Percentiles rank a stretch among this genome's conserved stretches.
phyloP scores from a whole-genome alignment of 2,888 invertebrate species.

The Eupelmus urozonus region DNA sequence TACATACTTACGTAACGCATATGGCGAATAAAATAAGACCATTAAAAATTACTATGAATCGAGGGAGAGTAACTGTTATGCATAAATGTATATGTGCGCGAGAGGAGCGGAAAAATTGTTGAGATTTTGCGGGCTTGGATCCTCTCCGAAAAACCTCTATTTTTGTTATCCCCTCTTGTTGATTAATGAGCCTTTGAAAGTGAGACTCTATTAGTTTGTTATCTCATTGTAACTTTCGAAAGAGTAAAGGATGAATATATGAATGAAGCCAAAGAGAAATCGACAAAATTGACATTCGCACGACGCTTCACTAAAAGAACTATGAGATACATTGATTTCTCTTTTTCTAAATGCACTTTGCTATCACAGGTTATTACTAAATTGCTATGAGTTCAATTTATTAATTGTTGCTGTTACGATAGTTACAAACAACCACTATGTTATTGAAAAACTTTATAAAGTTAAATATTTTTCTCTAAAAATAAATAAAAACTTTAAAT shows the following conservation, averaged over 20 bases:
- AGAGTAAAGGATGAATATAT: not conserved
- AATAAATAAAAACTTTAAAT: conserved; percentile 4
- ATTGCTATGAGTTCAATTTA: conserved; percentile 4
- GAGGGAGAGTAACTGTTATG: conserved; percentile 39
- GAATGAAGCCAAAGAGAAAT: no score
- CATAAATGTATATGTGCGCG: conserved; percentile 51
- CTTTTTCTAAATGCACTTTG: no score
- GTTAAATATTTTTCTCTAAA: conserved; percentile 12
- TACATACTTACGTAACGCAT: conserved; percentile 46
- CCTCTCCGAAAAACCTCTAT: not conserved
- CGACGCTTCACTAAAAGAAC: no score
- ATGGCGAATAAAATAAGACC: conserved; percentile 33
- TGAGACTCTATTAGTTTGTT: conserved; percentile 29
- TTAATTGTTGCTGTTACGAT: conserved; percentile 11
- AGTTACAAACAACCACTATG: conserved; percentile 5
- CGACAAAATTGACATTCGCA: no score
- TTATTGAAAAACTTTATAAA: conserved; percentile 28
- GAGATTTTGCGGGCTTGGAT: not conserved
- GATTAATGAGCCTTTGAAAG: not conserved
- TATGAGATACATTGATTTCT: no score
- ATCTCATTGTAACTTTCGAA: conserved; percentile 22
- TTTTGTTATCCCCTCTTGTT: not conserved
- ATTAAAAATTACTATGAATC: conserved; percentile 7
- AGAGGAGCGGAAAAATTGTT: not conserved
- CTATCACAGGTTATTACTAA: no score